Evolutionary conservation across 2,113 vertebrate species (phyloP).

Genomic region (Phrynosoma platyrhinos): DNA sequence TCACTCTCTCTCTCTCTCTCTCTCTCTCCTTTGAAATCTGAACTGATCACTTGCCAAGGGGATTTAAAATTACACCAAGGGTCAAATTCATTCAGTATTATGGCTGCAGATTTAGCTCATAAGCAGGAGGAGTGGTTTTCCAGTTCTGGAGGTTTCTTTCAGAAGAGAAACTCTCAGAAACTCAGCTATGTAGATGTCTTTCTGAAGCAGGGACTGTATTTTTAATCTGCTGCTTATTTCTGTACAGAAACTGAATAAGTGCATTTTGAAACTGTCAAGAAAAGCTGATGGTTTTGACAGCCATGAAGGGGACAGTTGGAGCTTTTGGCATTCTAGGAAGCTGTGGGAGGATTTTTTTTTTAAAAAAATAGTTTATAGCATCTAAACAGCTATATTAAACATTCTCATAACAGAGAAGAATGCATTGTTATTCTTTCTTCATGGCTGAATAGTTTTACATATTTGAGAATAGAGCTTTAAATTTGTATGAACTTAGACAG

Average conservation of each 20-base stretch:
- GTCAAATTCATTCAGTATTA: neutral
- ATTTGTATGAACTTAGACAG: neutral
- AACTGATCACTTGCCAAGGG: neutral
- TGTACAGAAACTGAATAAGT: constrained; percentile 68
- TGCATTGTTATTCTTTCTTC: constrained; percentile 46
- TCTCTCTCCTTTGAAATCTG: neutral
- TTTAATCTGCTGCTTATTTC: constrained; percentile 52
- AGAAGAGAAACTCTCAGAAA: constrained; percentile 12
- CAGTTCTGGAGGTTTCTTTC: neutral
- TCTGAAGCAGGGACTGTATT: neutral
- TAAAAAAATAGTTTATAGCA: constrained; percentile 24
- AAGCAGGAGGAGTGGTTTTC: neutral
- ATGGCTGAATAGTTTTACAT: constrained; percentile 5
- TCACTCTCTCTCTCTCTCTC: neutral
- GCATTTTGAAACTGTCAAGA: constrained; percentile 69
- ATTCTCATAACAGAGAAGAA: constrained; percentile 53
- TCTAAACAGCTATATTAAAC: constrained; percentile 60
- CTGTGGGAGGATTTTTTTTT: constrained; percentile 61
- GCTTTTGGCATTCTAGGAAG: constrained; percentile 70
- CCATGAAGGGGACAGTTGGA: constrained; percentile 68
- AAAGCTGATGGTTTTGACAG: constrained; percentile 73
- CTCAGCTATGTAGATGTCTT: neutral
- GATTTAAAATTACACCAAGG: neutral
- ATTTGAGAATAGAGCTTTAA: constrained; percentile 46
- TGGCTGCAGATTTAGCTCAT: neutral